Evolutionary conservation across 2,113 vertebrate genomes (phyloP), one percentile per base, ranked within the genome.

Genomic region (Lophura nycthemera): DNA sequence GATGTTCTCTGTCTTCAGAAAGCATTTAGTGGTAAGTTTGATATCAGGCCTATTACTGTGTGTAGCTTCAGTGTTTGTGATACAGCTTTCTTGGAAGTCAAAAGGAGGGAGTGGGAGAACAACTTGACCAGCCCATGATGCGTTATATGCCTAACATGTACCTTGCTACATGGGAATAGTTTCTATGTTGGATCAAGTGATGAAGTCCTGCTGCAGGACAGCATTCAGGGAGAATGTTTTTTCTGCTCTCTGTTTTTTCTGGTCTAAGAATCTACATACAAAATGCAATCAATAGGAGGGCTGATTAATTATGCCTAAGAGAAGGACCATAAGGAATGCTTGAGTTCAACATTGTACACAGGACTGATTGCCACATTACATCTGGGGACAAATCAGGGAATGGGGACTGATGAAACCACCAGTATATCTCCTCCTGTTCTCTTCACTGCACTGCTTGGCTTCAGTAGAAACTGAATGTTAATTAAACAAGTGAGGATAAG

Each of bases 281-380:
- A 80, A 79, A 85, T 70, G 34, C 34, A 80, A 42, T 91, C 79
- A 86, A 66, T 88, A 71, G 74, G 83, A 95, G 29, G 17, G 18
- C 60, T 94, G 83, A 83, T 88, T 88, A 94, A 91, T 95, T 80
- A 74, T 54, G 85, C 79, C 85, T 93, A 85, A 73, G 93, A 92
- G 92, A 34, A 80, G 60, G 64, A 74, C 83, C 90, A 74, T 88
- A 93, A 94, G 85, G 78, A 92, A 88, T 45, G 75, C 48, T 82
- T 70, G 78, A 70, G 29, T 32, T 24, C 13, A 79, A 30, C 74
- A 79, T 24, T 90, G 64, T 56, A 40, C 11, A 9, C 45, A 86
- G 71, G 82, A 73, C 59, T 77, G 88, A 66, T 74, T 94, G 85
- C 83, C 88, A 94, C 36, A 16, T 63, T 90, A 11, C 75, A 73